Evolutionary conservation across 2,797 vertebrate genomes (phyloP).

Genomic region (Smutsia temminckii): DNA sequence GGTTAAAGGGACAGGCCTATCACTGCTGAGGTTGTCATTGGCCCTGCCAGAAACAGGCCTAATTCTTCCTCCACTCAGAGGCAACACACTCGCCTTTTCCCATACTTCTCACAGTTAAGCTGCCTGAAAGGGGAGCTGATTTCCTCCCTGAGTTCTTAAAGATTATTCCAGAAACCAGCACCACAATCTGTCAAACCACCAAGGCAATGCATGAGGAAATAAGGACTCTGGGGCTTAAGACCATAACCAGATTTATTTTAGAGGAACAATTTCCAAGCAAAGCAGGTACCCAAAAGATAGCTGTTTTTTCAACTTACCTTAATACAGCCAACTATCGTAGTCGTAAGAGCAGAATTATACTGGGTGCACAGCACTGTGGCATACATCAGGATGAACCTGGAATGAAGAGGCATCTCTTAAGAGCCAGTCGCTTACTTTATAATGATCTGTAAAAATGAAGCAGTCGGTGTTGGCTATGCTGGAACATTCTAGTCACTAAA

Average conservation of each 20-base stretch:
- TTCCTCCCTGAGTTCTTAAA: not conserved
- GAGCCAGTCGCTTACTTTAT: not conserved
- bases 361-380: slow-evolving; percentile 96
- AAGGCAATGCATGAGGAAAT: not conserved
- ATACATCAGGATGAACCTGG: slow-evolving; percentile 96
- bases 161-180: not conserved
- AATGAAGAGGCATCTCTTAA: not conserved
- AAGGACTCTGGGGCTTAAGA: not conserved
- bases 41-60: not conserved
- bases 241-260: not conserved
- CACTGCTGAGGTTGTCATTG: not conserved
- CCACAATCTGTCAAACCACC: not conserved
- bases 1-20: not conserved
- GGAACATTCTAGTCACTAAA: not conserved
- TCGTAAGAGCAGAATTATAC: slow-evolving; percentile 97
- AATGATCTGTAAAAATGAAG: not conserved
- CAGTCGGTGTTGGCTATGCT: not conserved
- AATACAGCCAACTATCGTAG: slow-evolving; percentile 97
- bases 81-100: not conserved
- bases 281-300: not conserved
- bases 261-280: not conserved
- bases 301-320: slow-evolving; percentile 87
- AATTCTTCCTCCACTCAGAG: not conserved
- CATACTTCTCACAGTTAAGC: not conserved
- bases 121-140: not conserved